Evolutionary conservation across 2,113 vertebrate genomes (phyloP), one percentile per base, ranked within the genome.

Genomic region (Conger conger): DNA sequence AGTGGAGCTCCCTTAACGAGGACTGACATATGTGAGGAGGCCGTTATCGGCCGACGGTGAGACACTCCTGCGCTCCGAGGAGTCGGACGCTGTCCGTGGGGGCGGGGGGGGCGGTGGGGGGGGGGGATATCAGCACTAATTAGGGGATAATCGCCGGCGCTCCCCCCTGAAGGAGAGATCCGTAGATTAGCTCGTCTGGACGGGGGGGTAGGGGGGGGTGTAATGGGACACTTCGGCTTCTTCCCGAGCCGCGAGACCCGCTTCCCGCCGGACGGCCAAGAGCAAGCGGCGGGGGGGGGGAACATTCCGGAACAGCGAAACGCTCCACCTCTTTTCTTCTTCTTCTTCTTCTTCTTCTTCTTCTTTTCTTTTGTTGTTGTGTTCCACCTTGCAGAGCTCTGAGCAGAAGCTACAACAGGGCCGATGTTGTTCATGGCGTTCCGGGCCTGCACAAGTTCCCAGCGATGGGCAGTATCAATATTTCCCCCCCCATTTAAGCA

Each of bases 11-110:
- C 96, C 97, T 96, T 99, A 99, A 99, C 96, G 97, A 98, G 97
- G 97, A 94, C 97, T 97, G 98, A 96, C 97, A 99, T 98, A 98
- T 99, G 98, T 96, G 96, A 93, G 93, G 91, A 97, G 95, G 96
- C 96, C 96, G 96, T 99, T 97, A 98, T 94, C 95, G 95, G 94
- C 96, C 97, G 96, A 96, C 96, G 96, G 94, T 97, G 96, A 95
- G 92, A 92, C 9, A 85, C 94, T 92, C 93, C 92, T 91, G 94
- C 88, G 90, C 91, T 88, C 93, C 94, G 92, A 96, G 95, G 95
- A 96, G 96, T 97, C 93, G 97, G 96, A 95, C 94, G 92, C 20
- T 83, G 95, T 96, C 96, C 97, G 97, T 94, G 95, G 94, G 97
- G 97, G n/a, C n/a, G n/a, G n/a, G n/a, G n/a, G n/a, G n/a, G n/a